Percentiles rank a stretch among this genome's conserved stretches.
These are phyloP conservation scores for Leguminivora glycinivorella DNA, from an alignment of 1,140 invertebrate genomes.

Conservation along the genomic window DNA sequence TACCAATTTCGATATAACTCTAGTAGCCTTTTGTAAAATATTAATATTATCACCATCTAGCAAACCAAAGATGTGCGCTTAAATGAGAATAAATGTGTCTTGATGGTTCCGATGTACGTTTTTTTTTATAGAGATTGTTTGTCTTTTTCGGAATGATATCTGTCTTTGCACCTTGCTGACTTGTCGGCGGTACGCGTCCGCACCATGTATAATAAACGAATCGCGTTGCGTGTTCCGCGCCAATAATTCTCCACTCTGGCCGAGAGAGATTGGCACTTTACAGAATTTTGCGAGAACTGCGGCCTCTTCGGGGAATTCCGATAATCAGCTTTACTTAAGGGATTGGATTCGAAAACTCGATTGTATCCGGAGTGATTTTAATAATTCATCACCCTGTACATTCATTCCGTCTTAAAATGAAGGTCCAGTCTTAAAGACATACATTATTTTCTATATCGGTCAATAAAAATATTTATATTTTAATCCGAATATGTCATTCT, in stretches of 20 bases:
- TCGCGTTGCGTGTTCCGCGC: slow-evolving; percentile 53
- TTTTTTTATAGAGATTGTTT: no score
- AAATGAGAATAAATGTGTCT: no score
- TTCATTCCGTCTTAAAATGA: slow-evolving; percentile 46
- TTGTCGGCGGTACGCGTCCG: slow-evolving; percentile 11
- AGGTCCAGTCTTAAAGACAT: slow-evolving; percentile 42
- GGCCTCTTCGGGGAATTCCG: slow-evolving; percentile 57
- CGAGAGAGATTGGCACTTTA: slow-evolving; percentile 69
- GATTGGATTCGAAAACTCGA: slow-evolving; percentile 72
- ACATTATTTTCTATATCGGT: no score
- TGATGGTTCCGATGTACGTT: no score
- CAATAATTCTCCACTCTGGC: slow-evolving; percentile 56
- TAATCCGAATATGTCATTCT: not conserved
- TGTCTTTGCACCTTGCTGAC: not conserved
- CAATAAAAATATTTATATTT: no score
- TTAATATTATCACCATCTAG: no score
- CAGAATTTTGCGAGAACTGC: slow-evolving; percentile 59
- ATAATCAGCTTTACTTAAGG: slow-evolving; percentile 77
- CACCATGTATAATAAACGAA: slow-evolving; percentile 63
- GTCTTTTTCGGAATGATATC: no score
- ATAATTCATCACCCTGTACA: slow-evolving; percentile 69
- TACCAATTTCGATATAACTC: no score
- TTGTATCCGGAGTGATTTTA: slow-evolving; percentile 74
- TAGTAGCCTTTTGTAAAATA: no score
- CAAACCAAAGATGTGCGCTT: no score